A percentile compares a stretch with the other conserved stretches of the same genome.
Evolutionary conservation across 2,888 invertebrate species (phyloP).

Genomic region (Ectropis crepuscularia): DNA sequence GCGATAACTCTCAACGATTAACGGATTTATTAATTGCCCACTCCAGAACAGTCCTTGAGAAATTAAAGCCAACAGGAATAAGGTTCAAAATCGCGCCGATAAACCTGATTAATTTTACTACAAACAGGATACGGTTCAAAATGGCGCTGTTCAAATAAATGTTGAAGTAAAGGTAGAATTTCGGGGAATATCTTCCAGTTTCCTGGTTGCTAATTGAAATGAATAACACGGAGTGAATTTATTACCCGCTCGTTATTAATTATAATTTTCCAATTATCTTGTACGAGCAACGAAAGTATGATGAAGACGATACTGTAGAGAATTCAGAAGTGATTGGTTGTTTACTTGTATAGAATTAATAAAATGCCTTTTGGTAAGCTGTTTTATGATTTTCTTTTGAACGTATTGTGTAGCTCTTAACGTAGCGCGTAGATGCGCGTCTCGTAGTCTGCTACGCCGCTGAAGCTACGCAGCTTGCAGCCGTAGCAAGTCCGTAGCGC

Average conservation of each 20-base stretch:
- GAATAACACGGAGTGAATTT: conserved; percentile 25
- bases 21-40: conserved; percentile 37
- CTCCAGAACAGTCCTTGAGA: conserved; percentile 25
- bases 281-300: conserved; percentile 5
- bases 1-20: conserved; percentile 30
- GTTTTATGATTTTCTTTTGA: too few species aligned
- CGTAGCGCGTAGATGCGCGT: too few species aligned
- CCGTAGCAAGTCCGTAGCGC: too few species aligned
- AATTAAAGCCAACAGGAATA: conserved; percentile 22
- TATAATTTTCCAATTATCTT: conserved; percentile 18
- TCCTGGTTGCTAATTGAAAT: conserved; percentile 21
- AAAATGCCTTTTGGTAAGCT: too few species aligned
- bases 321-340: neutral
- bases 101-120: conserved; percentile 7
- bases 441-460: too few species aligned
- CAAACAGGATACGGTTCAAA: conserved; percentile 13
- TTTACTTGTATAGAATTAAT: neutral
- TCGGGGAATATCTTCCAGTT: conserved; percentile 14
- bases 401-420: too few species aligned
- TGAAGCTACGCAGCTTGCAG: too few species aligned
- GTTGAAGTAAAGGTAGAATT: conserved; percentile 1
- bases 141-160: conserved; percentile 1
- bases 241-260: conserved; percentile 19
- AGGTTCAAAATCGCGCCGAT: conserved; percentile 17
- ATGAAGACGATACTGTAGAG: conserved; percentile 1